Evolutionary conservation across 2,113 vertebrate species (phyloP), one percentile per base, ranked within the genome.

Genomic region (Gambusia affinis): DNA sequence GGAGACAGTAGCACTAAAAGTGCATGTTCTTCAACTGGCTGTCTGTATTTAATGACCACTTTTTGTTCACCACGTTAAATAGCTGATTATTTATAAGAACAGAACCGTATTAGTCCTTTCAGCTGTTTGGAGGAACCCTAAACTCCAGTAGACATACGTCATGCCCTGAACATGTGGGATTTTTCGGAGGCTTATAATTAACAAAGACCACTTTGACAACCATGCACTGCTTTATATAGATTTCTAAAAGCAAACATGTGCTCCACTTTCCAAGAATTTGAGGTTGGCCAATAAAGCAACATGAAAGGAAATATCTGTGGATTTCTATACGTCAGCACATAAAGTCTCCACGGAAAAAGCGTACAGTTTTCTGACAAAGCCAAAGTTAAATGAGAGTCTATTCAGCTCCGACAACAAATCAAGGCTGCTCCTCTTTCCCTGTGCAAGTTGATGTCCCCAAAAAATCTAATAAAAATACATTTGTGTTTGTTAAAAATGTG

Each of bases 161-260:
- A 22, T 70, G 47, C 51, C 61, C 14, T 63, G 64, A 80, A 83
- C 67, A 73, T 64, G 80, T n/a, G 65, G 74, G 76, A 80, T 84
- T 77, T 85, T 83, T 44, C 75, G 60, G 72, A 77, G 51, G 4
- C 19, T 39, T 29, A 82, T 92, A 85, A 90, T 92, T 81, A 91
- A 84, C 63, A 33, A 1, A 79, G 87, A 80, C 73, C 84, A 66
- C 81, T 63, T 37, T 60, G 86, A 84, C 67, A 69, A 74, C 68
- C 66, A 78, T 14, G 67, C 19, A 12, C 4, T 37, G 54, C 60
- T 71, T 84, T 79, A 83, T 86, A 87, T 82, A 79, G 74, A 73
- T 68, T 69, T 79, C 71, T 83, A 84, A 84, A 87, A 75, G 70
- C 62, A 81, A 83, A 82, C 76, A 67, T 81, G 44, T 19, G 63